These are phyloP conservation scores for Plodia interpunctella DNA, from an alignment of 1,140 invertebrate genomes.

Conservation along the genomic window DNA sequence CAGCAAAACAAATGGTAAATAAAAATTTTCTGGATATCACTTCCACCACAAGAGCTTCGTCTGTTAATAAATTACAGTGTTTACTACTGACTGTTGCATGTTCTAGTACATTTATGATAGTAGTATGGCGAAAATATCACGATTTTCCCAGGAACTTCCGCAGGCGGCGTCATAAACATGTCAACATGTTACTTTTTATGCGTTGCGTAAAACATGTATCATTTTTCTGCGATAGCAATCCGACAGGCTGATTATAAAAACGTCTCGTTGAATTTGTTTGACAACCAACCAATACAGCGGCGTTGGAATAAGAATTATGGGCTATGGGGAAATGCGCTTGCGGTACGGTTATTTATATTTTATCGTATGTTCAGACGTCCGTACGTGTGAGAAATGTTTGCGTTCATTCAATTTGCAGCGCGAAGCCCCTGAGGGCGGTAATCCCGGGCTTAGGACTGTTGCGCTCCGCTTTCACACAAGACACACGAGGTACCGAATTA, in stretches of 20 bases:
- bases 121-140: conserved; percentile 22
- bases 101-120: conserved; percentile 33
- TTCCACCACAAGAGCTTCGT: not conserved
- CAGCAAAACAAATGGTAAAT: conserved; percentile 8
- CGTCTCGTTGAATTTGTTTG: conserved; percentile 22
- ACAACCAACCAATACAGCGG: conserved; percentile 1
- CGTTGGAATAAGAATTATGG: too few species aligned
- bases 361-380: not conserved
- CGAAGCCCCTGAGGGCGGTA: conserved; percentile 67
- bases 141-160: conserved; percentile 29
- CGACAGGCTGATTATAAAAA: conserved; percentile 30
- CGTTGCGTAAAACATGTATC: conserved; percentile 24
- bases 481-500: conserved; percentile 9
- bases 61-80: conserved; percentile 12
- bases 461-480: conserved; percentile 40
- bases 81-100: conserved; percentile 19
- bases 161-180: conserved; percentile 39
- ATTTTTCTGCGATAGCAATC: conserved; percentile 22
- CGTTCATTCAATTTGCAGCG: conserved; percentile 68
- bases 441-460: conserved; percentile 65
- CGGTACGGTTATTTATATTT: conserved; percentile 8
- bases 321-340: not conserved
- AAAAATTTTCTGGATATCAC: conserved; percentile 7
- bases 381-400: conserved; percentile 40
- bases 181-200: conserved; percentile 38